A percentile compares a stretch with the other conserved stretches of the same genome.
phyloP scores from a whole-genome alignment of 2,888 invertebrate species.

The Philonicus albiceps region DNA sequence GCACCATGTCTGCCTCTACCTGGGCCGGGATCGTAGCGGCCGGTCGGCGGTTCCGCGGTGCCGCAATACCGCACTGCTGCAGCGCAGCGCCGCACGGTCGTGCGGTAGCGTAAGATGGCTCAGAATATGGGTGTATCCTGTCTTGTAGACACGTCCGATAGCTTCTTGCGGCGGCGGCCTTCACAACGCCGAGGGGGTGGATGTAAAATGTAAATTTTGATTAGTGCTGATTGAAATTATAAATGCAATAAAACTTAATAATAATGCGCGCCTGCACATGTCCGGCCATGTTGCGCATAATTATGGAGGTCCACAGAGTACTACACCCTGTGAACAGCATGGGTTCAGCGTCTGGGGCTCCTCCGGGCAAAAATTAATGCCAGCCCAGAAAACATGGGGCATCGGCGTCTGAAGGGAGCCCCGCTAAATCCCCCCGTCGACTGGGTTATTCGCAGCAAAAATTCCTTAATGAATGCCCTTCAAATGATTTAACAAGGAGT shows the following conservation, averaged over 20 bases:
- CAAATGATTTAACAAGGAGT: neutral
- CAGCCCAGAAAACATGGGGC: neutral
- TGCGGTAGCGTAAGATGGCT: conserved; percentile 34
- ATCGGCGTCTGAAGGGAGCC: neutral
- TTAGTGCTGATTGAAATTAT: conserved; percentile 46
- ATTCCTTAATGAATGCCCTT: neutral
- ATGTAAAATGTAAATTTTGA: conserved; percentile 47
- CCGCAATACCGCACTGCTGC: neutral
- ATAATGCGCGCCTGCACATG: conserved; percentile 39
- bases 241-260: conserved; percentile 43
- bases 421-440: neutral
- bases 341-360: neutral
- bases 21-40: neutral
- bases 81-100: neutral
- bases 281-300: conserved; percentile 29
- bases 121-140: conserved; percentile 36
- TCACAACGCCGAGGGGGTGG: conserved; percentile 40
- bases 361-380: neutral
- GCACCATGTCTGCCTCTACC: conserved; percentile 19
- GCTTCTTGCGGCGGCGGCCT: conserved; percentile 36
- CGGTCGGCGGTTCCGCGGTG: neutral
- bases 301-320: neutral
- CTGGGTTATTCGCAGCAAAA: neutral
- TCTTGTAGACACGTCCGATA: conserved; percentile 44
- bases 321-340: conserved; percentile 20